Percentiles rank a stretch among this genome's conserved stretches.
Conservation (phyloP, 1,140 invertebrate species). For the Gonioctena quinquepunctata region DNA sequence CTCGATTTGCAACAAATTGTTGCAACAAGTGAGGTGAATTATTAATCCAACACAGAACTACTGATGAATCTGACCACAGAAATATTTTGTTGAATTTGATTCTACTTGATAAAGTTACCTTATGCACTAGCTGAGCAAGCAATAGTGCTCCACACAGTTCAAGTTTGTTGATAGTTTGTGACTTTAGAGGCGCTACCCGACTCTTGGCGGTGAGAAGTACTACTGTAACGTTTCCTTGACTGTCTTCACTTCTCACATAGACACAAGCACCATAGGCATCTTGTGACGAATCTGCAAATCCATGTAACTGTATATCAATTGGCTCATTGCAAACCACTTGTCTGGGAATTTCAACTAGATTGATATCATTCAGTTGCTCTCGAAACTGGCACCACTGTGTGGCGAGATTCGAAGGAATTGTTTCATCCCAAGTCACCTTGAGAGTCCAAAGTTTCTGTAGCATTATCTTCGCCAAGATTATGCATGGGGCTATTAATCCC, state of each 20-base stretch:
- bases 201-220: conserved; percentile 50
- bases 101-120: not conserved
- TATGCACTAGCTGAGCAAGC: conserved; percentile 6
- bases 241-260: conserved; percentile 27
- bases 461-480: conserved; percentile 43
- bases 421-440: conserved; percentile 40
- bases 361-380: not conserved
- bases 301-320: conserved; percentile 39
- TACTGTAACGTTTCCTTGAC: conserved; percentile 6
- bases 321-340: not conserved
- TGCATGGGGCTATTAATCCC: conserved; percentile 41
- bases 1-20: conserved; percentile 41
- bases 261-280: conserved; percentile 48
- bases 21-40: conserved; percentile 30
- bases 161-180: conserved; percentile 20
- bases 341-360: conserved; percentile 14
- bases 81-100: not conserved
- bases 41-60: conserved; percentile 30
- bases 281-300: conserved; percentile 52
- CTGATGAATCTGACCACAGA: conserved; percentile 34
- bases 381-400: conserved; percentile 10
- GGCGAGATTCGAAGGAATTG: conserved; percentile 15
- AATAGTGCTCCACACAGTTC: conserved; percentile 22
- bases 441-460: conserved; percentile 46
- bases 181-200: conserved; percentile 54